Evolutionary conservation across 2,113 vertebrate genomes (phyloP), one percentile per base, ranked within the genome.

Genomic region (Oncorhynchus keta): DNA sequence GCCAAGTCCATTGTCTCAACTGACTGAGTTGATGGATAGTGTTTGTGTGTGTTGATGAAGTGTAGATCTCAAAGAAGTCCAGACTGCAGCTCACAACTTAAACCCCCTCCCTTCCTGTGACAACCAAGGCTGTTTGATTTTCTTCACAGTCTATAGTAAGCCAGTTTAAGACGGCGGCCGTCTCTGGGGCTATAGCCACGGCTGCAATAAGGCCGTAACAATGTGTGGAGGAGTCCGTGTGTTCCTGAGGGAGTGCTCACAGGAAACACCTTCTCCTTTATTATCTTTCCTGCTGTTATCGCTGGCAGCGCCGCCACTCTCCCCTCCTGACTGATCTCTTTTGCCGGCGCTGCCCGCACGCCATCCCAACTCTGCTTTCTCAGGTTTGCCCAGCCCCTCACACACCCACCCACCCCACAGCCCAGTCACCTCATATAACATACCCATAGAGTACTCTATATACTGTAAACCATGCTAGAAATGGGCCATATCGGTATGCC

Each of bases 231-330:
- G 62, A 79, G 51, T 18, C 51, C 5, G 66, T 49, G 67, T 67
- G 68, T 83, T 87, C 81, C 85, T 84, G 79, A 77, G 87, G 83
- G 84, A 85, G 83, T 69, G 39, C 80, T 81, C 65, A 68, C 81
- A 93, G 88, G 92, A 93, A 93, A 88, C 85, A 86, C 87, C 89
- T 87, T 90, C 81, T 81, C 32, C 76, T 85, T 88, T 87, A 89
- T 91, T 87, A 91, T 90, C 88, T 90, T 89, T 90, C 85, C 83
- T 88, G 79, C 77, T 88, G 82, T 84, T 90, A 87, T 88, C 85
- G 64, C 84, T 84, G 83, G 85, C 84, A 87, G 81, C 48, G 71
- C 76, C 77, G 79, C 72, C 83, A 28, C 61, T 48, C 79, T 79
- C 75, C 76, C 80, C 77, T 82, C 79, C 55, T 61, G 68, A 76